These are phyloP conservation scores for Epinephelus fuscoguttatus DNA, from an alignment of 2,113 vertebrate genomes.

Conservation along the genomic window DNA sequence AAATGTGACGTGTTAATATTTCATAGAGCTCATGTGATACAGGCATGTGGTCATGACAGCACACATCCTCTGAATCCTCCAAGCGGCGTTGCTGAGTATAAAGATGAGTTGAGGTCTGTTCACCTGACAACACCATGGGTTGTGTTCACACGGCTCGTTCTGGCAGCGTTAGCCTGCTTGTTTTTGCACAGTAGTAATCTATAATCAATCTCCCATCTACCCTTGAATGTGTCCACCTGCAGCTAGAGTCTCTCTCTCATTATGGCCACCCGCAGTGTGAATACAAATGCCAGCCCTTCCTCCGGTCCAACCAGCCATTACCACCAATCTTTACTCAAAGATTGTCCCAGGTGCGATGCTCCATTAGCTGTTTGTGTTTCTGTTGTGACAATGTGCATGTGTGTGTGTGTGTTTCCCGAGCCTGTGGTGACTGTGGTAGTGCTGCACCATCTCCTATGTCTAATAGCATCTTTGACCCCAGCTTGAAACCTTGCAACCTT, in stretches of 20 bases:
- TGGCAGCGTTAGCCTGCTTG: neutral
- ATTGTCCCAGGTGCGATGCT: slow-evolving; percentile 43
- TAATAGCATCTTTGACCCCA: slow-evolving; percentile 63
- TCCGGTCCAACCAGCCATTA: slow-evolving; percentile 26
- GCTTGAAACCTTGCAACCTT: slow-evolving; percentile 77
- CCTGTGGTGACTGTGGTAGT: neutral
- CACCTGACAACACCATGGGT: slow-evolving; percentile 13
- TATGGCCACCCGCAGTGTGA: slow-evolving; percentile 40
- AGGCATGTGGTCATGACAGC: slow-evolving; percentile 1
- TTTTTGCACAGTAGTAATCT: slow-evolving; percentile 25
- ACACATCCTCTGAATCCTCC: slow-evolving; percentile 63
- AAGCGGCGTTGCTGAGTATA: neutral
- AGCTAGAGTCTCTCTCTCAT: slow-evolving; percentile 39
- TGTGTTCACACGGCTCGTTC: slow-evolving; percentile 6
- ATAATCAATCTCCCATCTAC: slow-evolving; percentile 41
- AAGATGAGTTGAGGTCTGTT: slow-evolving; percentile 12
- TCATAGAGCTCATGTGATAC: slow-evolving; percentile 20
- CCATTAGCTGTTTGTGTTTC: slow-evolving; percentile 36
- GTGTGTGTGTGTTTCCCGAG: slow-evolving; percentile 16
- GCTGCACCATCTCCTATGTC: slow-evolving; percentile 19
- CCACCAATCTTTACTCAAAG: slow-evolving; percentile 71
- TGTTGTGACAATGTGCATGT: slow-evolving; percentile 34
- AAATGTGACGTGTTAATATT: slow-evolving; percentile 40
- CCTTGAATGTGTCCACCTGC: slow-evolving; percentile 50
- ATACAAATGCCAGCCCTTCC: slow-evolving; percentile 38